Base-by-base conservation (phyloP, 2,888 invertebrate species). In the Ectemnius cavifrons region DNA sequence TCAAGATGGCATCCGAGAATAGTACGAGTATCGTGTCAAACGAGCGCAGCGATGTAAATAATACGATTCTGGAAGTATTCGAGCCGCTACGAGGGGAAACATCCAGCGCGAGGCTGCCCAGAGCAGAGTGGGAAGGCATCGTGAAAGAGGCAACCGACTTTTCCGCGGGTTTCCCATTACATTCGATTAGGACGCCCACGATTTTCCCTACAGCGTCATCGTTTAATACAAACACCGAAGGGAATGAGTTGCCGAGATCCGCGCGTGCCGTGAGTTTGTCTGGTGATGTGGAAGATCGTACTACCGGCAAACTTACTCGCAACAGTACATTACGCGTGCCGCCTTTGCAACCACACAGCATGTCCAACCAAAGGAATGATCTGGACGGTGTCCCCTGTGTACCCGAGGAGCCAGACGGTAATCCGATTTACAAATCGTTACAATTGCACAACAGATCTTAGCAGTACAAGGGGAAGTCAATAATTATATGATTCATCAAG, bases 1-100 rank as follows among this genome's bases (percentile, higher is more conserved):
- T 84, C 90, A 91, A 91, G 91, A 91, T 91, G 91, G 91, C 91
- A 89, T 90, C 91, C 86, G 90, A 91, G 86, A 87, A 87, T 86
- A 87, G 87, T 87, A 84, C 84, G 85, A 87, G 87, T 86, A 88
- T 89, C 85, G 90, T 90, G 91, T 90, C 91, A 90, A 89, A 88
- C 79, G 89, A 88, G 77, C 82, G 85, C 79, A 86, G 86, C 87
- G 87, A 90, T 91, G 91, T 90, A 90, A 91, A 91, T 90, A 90
- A 73, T 69, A 81, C 80, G 69, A 77, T 70, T 64, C 73, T 74
- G 79, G 74, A 67, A 67, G 75, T 73, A 68, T 69, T 72, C 37
- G 76, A 82, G 49, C 63, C 75, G 69, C 67, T 73, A 63, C 28
- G 70, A 56, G 60, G 64, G 62, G 74, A 79, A 71, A 69, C 75